phyloP scores from a whole-genome alignment of 2,797 vertebrate species.

The Clamator glandarius region DNA sequence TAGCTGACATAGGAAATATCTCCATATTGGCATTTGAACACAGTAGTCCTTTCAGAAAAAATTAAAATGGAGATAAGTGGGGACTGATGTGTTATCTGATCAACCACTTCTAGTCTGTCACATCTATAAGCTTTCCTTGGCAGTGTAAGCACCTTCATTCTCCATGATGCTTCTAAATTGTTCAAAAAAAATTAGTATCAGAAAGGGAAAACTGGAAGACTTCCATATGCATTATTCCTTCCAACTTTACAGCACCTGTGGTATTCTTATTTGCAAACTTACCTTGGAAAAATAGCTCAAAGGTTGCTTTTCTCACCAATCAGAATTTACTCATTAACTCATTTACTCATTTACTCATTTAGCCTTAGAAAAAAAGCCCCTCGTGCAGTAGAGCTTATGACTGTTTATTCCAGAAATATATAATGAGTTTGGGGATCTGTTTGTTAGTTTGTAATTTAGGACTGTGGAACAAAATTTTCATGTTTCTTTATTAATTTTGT shows the following conservation, averaged over 20 bases:
- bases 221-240: neutral
- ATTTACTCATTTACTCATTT: neutral
- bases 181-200: neutral
- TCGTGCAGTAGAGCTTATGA: neutral
- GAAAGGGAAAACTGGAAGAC: neutral
- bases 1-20: neutral
- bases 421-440: rapidly evolving
- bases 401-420: neutral
- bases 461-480: neutral
- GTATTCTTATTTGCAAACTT: neutral
- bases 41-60: neutral
- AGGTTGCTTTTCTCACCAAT: neutral
- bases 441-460: neutral
- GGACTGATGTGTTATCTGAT: neutral
- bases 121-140: neutral
- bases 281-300: neutral
- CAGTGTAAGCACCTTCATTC: neutral
- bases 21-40: neutral
- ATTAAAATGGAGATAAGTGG: neutral
- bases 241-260: neutral
- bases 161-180: neutral
- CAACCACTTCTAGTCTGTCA: neutral
- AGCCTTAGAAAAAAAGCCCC: neutral
- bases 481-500: neutral
- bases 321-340: neutral